Conservation (phyloP, 2,888 invertebrate species). For the Danaus chrysippus region DNA sequence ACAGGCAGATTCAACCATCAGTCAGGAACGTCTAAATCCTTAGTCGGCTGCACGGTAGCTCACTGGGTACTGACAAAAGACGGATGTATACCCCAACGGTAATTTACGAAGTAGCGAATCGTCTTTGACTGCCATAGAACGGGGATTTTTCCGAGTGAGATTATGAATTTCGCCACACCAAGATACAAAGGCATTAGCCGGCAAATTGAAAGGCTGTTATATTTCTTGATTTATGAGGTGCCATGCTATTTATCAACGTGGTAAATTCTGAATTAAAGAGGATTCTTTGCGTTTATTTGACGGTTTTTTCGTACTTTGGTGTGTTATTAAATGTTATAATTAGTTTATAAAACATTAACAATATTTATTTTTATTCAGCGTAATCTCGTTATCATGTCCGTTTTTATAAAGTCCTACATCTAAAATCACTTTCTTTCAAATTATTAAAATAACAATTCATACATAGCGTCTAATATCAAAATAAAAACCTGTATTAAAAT, state of each 20-base stretch:
- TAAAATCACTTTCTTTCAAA: not conserved
- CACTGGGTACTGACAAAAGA: slow-evolving; percentile 31
- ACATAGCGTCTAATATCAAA: no score
- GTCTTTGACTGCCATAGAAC: slow-evolving; percentile 30
- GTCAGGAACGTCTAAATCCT: slow-evolving; percentile 23
- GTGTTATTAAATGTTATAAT: slow-evolving; percentile 7
- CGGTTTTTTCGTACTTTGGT: slow-evolving; percentile 8
- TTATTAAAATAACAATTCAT: not conserved
- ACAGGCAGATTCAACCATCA: slow-evolving; percentile 23
- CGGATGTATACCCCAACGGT: slow-evolving; percentile 32
- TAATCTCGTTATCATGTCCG: no score
- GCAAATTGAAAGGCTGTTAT: slow-evolving; percentile 44
- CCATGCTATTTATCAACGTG: slow-evolving; percentile 27
- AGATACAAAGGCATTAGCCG: slow-evolving; percentile 40
- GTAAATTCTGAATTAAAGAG: slow-evolving; percentile 33
- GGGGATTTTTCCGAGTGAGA: slow-evolving; percentile 24
- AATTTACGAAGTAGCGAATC: slow-evolving; percentile 36
- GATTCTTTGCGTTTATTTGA: slow-evolving; percentile 20
- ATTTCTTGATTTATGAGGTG: slow-evolving; percentile 42
- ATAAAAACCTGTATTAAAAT: no score
- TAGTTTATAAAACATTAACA: no score
- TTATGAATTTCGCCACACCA: slow-evolving; percentile 32
- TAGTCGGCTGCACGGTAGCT: slow-evolving; percentile 12
- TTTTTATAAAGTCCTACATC: no score
- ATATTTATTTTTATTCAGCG: no score